phyloP scores from a whole-genome alignment of 2,797 vertebrate species.

The Siniperca scherzeri region DNA sequence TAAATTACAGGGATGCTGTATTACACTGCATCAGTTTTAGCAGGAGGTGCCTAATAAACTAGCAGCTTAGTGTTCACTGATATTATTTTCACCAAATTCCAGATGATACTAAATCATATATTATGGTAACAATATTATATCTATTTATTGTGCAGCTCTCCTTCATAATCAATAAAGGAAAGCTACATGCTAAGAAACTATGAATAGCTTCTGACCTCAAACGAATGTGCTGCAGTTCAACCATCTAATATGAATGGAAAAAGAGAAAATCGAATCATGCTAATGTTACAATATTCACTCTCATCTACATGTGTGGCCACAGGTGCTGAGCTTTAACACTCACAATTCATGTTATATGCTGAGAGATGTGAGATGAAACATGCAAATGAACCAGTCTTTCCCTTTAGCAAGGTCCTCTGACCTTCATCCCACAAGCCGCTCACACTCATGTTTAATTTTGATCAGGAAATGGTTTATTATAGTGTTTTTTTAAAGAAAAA shows the following conservation, averaged over 20 bases:
- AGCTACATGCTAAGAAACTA: background rate
- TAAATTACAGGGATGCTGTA: conserved; percentile 5
- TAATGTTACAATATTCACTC: conserved; percentile 32
- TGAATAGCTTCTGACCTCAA: conserved; percentile 38
- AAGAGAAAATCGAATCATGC: conserved; percentile 58
- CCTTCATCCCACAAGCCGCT: conserved; percentile 62
- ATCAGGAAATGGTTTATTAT: conserved; percentile 61
- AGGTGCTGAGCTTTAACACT: conserved; percentile 62
- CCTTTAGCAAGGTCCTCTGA: conserved; percentile 64
- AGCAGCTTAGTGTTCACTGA: conserved; percentile 12
- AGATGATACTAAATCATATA: conserved; percentile 1
- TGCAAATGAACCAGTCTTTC: conserved; percentile 65
- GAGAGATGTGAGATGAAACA: conserved; percentile 64
- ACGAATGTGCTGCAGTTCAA: conserved; percentile 12
- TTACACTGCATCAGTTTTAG: background rate
- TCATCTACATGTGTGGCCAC: conserved; percentile 55
- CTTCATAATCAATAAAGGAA: conserved; percentile 22
- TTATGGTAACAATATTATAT: background rate
- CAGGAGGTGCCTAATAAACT: background rate
- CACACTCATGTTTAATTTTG: conserved; percentile 43
- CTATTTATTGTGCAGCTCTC: conserved; percentile 5
- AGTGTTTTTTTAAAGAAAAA: conserved; percentile 8
- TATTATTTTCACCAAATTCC: background rate
- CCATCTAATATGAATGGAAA: conserved; percentile 28
- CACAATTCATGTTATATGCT: conserved; percentile 43